Evolutionary conservation across 2,113 vertebrate genomes (phyloP).

Genomic region (Tragelaphus buxtoni): DNA sequence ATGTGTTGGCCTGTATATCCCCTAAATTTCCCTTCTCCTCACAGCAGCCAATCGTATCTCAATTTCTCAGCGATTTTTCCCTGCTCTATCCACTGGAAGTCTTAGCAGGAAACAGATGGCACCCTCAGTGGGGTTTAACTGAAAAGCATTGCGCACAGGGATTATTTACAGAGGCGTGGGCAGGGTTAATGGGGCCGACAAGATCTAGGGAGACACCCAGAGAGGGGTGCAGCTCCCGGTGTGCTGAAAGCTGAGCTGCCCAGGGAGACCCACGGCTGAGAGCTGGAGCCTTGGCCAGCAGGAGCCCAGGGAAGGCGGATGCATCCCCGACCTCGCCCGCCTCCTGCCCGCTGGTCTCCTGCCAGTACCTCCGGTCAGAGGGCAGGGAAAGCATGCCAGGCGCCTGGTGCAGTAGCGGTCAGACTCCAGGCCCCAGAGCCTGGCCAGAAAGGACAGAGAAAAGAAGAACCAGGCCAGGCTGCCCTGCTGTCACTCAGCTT

Average conservation of each 20-base stretch:
- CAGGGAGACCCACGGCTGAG: not conserved
- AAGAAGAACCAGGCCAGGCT: not conserved
- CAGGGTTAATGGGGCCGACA: not conserved
- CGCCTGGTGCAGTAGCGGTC: not conserved
- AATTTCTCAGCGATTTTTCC: not conserved
- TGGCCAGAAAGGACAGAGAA: not conserved
- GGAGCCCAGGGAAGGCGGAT: not conserved
- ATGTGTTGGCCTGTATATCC: not conserved
- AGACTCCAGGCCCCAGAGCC: not conserved
- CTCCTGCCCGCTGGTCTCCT: not conserved
- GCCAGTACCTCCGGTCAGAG: not conserved
- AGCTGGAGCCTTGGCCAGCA: not conserved
- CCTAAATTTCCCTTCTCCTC: not conserved
- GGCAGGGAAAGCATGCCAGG: not conserved
- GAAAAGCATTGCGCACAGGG: not conserved
- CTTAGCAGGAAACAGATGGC: constrained; percentile 37
- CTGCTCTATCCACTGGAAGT: not conserved
- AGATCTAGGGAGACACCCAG: not conserved
- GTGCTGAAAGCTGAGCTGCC: not conserved
- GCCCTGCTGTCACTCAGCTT: not conserved
- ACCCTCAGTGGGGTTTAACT: not conserved
- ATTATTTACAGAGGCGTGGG: constrained; percentile 20
- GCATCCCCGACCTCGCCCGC: not conserved
- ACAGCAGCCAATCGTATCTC: not conserved
- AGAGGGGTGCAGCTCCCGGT: not conserved